Evolutionary conservation across 1,140 invertebrate species (phyloP), one percentile per base, ranked within the genome.

Genomic region (Lasioglossum baleicum): DNA sequence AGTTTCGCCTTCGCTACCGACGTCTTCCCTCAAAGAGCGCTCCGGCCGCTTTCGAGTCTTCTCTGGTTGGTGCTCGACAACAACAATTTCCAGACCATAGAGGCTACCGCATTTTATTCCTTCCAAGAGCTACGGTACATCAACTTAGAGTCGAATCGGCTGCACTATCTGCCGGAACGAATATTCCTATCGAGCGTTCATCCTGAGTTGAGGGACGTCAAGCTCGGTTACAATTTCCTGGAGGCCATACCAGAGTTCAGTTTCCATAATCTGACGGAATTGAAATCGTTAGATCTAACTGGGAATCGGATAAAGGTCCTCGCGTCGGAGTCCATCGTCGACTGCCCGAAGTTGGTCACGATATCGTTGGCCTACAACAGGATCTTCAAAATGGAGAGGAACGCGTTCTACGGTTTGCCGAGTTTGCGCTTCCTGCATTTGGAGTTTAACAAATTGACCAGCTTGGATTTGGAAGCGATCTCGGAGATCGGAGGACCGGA

Each of bases 51-150:
- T 7, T 94, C 93, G 17, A 95, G 95, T 86, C 93, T 98, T 0
- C 95, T 96, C 85, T 98, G 97, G 97, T 92, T 98, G 48, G 96
- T 97, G 15, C 92, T 98, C 80, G 97, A 98, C 90, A 97, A 98
- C 90, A 98, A 98, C 86, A 96, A 97, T 88, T 95, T 98, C 80
- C 95, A 96, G 84, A 94, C 94, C 0, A 93, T 98, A 1, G 94
- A 95, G 20, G 92, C 95, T 42, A 92, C 92, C 0, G 91, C 94
- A 2, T 93, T 95, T 15, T 95, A 95, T 42, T 94, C 95, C 0
- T 95, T 96, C 87, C 93, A 94, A 6, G 95, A 96, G 84, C 89
- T 98, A 17, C 95, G 96, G 83, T 98, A 98, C 90, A 93, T 98
- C 31, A 98, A 98, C 92, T 90, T 98, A 82, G 97, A 97, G 87